Evolutionary conservation across 2,113 vertebrate genomes (phyloP), one percentile per base, ranked within the genome.

Genomic region (Arenaria interpres): DNA sequence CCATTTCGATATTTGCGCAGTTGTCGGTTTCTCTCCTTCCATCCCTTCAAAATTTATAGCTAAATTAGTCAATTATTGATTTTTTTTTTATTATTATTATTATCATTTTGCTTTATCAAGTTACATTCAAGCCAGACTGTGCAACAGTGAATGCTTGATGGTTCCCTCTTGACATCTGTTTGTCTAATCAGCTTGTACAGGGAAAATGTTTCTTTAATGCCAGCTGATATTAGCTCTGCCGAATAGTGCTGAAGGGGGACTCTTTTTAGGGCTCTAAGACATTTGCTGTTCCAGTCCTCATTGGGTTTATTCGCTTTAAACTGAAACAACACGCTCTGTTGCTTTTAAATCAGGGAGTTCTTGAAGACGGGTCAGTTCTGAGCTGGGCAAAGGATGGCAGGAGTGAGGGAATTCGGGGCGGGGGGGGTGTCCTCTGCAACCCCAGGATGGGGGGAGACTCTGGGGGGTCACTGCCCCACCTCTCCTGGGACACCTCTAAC

Each of bases 121-220:
- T 91, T 94, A 87, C 56, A 32, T 43, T 72, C 56, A 78, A 85
- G 84, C 84, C 91, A 85, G 84, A 39, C 89, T 1, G 10, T 35
- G 66, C 93, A 78, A 67, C 73, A 78, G 33, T 0, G 4, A 90
- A 85, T 22, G 60, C 64, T 89, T 64, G 17, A 35, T 71, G 89
- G 71, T 88, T 93, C 87, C 95, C 91, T 51, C 80, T 64, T 75
- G 95, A 51, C 84, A 91, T 91, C 84, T 92, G 89, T 85, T 96
- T 71, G 68, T 78, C 93, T 94, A 22, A 87, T 91, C 83, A 35
- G 48, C 46, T 73, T 54, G 46, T 30, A 25, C n/a, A 81, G 73
- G 39, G 91, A 92, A 96, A 87, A 69, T 5, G 77, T 60, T 81
- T 11, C 91, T 76, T 30, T 35, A 50, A 30, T 16, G 72, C 23